Base-by-base conservation (phyloP, 2,113 vertebrate species). In the Baryphthengus martii region DNA sequence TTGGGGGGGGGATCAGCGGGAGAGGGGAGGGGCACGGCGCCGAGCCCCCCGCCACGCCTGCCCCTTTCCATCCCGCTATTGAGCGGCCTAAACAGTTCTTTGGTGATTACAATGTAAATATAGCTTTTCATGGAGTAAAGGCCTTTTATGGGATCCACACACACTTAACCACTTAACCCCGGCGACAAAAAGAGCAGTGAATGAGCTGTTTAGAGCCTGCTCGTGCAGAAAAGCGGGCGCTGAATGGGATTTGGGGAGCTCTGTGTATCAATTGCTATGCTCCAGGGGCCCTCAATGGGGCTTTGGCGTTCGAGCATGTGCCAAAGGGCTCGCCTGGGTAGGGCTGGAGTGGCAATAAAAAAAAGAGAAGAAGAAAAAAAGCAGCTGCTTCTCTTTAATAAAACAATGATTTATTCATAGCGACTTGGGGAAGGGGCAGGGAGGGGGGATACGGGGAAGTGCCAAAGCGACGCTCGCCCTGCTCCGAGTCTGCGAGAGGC, bases 371-470 rank as follows among this genome's bases (percentile, higher is more conserved):
- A 75, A 88, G 39, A 8, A 93, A 73, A 96, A 98, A 96, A 96
- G 97, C 98, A 98, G 98, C 98, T 98, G 98, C 98, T 98, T 98
- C 97, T 97, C 97, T 95, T 93, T 97, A 97, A 95, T 95, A 96
- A 97, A 96, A 98, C 97, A 98, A 98, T 98, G 98, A 98, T 98
- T 98, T 98, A 98, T 98, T 98, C 97, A 98, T 98, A 96, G 96
- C 84, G 17, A 77, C 94, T 93, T 40, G 72, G 90, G 90, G 70
- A 88, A 86, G 49, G 66, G 78, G 82, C 8, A n/a, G 13, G 61
- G 53, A 52, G 85, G 91, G 47, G 81, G 88, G 44, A 68, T 29
- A 56, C 12, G 2, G 72, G 91, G 95, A 89, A 85, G 35, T 25
- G 91, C 76, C 65, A 86, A 70, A 92, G 88, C 0, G 23, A 82